Evolutionary conservation across 2,888 invertebrate species (phyloP), one percentile per base, ranked within the genome.

Genomic region (Ethmia dodecea): DNA sequence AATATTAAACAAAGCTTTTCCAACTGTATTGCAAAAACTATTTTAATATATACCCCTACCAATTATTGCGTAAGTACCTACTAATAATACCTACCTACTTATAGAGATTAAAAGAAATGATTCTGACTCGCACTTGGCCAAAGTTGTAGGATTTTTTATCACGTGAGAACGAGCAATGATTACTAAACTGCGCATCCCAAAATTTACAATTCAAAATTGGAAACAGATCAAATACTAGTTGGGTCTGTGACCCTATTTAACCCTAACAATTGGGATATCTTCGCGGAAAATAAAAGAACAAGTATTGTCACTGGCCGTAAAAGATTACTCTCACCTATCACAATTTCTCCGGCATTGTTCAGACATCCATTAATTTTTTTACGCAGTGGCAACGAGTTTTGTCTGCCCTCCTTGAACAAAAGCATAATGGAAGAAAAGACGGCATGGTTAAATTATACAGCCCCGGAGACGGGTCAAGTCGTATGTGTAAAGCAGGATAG

Each of bases 311-410:
- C 62, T 60, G 70, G 60, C 62, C 62, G 65, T 63, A 70, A 61
- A 74, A 84, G 79, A 80, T 78, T 74, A 72, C 78, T 80, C 81
- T 78, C 83, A 75, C 84, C 84, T 81, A 84, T 84, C 79, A 84
- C 77, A 80, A 86, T 84, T 81, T 83, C 84, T 73, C 69, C 60
- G 25, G 52, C 53, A 77, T 84, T 84, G 81, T 83, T 65, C 62
- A 65, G 68, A 71, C 68, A 65, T 65, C 75, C 80, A 84, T 83
- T 83, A 81, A 79, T 64, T 52, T 51, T 54, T 55, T 71, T 71
- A 74, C 63, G 53, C 63, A 64, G 60, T 51, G 53, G 49, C 57
- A 60, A 56, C 74, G 79, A 81, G 69, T 81, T 84, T 83, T 72
- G 60, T 72, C 70, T 69, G 72, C 76, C 64, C 64, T 69, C 60